A percentile compares a stretch with the other conserved stretches of the same genome.
phyloP scores from a whole-genome alignment of 1,140 invertebrate species.

The Forficula auricularia region DNA sequence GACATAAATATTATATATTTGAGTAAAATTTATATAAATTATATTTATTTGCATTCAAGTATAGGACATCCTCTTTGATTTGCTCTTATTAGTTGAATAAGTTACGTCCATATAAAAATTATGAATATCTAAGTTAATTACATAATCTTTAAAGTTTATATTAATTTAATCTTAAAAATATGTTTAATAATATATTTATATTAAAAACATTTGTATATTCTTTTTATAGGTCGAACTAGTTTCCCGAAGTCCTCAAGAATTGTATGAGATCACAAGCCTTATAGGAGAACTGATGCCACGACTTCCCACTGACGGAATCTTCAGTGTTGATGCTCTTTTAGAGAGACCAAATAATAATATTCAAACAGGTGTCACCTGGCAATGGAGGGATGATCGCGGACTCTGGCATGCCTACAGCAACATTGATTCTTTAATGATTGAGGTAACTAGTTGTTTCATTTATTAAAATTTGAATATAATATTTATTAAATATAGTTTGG shows the following conservation, averaged over 20 bases:
- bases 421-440: slow-evolving; percentile 62
- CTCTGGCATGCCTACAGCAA: slow-evolving; percentile 53
- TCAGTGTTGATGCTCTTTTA: slow-evolving; percentile 74
- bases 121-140: no score
- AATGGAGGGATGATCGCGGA: slow-evolving; percentile 78
- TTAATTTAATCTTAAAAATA: no score
- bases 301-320: slow-evolving; percentile 83
- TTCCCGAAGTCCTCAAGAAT: slow-evolving; percentile 77
- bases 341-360: slow-evolving; percentile 44
- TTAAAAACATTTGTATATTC: no score
- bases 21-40: no score
- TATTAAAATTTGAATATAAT: no score
- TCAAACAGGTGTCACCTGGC: slow-evolving; percentile 78
- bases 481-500: not conserved
- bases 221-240: slow-evolving; percentile 71
- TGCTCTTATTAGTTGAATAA: no score
- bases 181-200: no score
- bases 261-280: slow-evolving; percentile 89
- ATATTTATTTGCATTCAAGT: no score
- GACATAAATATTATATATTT: no score
- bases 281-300: slow-evolving; percentile 92
- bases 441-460: slow-evolving; percentile 35
- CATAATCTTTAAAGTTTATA: no score
- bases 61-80: no score
- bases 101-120: no score